phyloP scores from a whole-genome alignment of 2,888 invertebrate genomes.

The Crepidodera aurea region DNA sequence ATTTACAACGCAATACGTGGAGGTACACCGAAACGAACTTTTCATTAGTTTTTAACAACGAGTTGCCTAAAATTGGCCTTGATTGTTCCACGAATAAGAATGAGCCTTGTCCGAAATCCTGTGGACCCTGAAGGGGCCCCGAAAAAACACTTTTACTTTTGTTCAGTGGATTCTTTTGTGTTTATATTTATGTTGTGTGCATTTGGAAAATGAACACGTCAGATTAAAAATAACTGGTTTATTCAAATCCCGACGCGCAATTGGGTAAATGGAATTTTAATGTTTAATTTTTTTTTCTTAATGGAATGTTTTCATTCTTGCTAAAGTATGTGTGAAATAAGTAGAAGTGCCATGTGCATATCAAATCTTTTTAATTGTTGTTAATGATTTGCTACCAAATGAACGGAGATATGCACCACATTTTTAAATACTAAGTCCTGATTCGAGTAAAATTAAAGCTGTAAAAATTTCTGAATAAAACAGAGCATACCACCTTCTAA shows the following conservation, averaged over 20 bases:
- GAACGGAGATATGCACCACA: no score
- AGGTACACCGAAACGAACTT: slow-evolving; percentile 20
- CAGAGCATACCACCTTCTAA: no score
- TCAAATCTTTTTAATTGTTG: no score
- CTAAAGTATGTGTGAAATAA: no score
- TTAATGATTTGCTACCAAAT: no score
- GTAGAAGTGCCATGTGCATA: no score
- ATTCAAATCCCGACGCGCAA: not conserved
- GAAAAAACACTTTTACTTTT: slow-evolving; percentile 38
- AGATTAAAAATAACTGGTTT: slow-evolving; percentile 17
- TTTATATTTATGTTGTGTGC: slow-evolving; percentile 23
- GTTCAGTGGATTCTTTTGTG: slow-evolving; percentile 25
- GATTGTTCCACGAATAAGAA: slow-evolving; percentile 22
- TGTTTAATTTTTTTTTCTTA: not conserved
- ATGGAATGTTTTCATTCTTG: no score
- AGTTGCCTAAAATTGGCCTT: slow-evolving; percentile 31
- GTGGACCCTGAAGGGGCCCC: slow-evolving; percentile 38
- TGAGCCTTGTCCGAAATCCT: slow-evolving; percentile 12
- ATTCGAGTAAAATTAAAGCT: no score
- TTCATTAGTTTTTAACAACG: slow-evolving; percentile 25
- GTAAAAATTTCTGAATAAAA: no score
- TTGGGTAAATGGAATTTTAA: not conserved
- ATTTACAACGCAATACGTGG: slow-evolving; percentile 10
- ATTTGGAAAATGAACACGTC: slow-evolving; percentile 14
- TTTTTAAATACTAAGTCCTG: no score